Percentiles rank a stretch among this genome's conserved stretches.
phyloP scores from a whole-genome alignment of 2,888 invertebrate species.

The Tridacna crocea region DNA sequence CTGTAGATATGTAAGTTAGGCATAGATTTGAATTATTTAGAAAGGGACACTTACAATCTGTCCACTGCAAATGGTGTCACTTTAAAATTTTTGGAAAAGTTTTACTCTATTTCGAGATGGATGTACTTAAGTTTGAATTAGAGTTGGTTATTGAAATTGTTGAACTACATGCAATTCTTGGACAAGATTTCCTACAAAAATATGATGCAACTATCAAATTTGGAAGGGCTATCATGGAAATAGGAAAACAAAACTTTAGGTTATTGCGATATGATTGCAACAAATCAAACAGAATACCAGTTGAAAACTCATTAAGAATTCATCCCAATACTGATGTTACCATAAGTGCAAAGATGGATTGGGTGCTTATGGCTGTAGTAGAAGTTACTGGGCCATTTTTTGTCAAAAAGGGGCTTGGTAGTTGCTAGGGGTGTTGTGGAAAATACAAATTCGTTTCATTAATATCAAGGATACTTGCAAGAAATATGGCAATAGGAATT shows the following conservation, averaged over 20 bases:
- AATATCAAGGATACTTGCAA: slow-evolving; percentile 18
- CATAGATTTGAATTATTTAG: background rate
- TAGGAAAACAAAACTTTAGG: slow-evolving; percentile 25
- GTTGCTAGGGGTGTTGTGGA: slow-evolving; percentile 26
- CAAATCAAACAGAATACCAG: slow-evolving; percentile 34
- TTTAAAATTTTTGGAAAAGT: slow-evolving; percentile 19
- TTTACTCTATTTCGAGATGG: slow-evolving; percentile 18
- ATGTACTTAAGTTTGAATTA: slow-evolving; percentile 25
- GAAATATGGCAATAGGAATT: slow-evolving; percentile 28
- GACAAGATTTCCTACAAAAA: slow-evolving; percentile 47
- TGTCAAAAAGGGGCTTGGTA: slow-evolving; percentile 28
- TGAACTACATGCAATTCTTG: slow-evolving; percentile 35
- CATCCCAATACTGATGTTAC: slow-evolving; percentile 27
- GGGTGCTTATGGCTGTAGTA: background rate
- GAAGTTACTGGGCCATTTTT: slow-evolving; percentile 27
- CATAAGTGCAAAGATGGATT: slow-evolving; percentile 18
- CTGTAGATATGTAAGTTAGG: background rate
- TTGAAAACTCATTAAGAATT: slow-evolving; percentile 17
- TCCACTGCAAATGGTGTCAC: slow-evolving; percentile 32
- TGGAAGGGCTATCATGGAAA: slow-evolving; percentile 28
- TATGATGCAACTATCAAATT: slow-evolving; percentile 42
- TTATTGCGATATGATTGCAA: slow-evolving; percentile 17
- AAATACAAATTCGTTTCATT: slow-evolving; percentile 14
- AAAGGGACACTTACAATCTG: background rate
- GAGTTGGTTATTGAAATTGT: slow-evolving; percentile 43